Evolutionary conservation across 2,888 invertebrate species (phyloP), one percentile per base, ranked within the genome.

Genomic region (Urechis unicinctus): DNA sequence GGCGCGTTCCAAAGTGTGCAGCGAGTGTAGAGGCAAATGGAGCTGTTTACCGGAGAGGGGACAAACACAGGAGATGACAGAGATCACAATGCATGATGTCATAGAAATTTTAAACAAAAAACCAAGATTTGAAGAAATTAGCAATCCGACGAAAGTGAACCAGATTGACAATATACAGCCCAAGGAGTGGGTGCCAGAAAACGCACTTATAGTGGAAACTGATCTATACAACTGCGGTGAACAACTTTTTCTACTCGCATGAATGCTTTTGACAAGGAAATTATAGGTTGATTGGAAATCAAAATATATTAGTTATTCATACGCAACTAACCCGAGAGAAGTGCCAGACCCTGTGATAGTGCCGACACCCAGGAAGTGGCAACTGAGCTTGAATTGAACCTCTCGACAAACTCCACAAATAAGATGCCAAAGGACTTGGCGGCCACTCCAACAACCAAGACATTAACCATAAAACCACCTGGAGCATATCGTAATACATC

Each of bases 401-500:
- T 59, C 21, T 60, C 61, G 50, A 61, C 46, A 36, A 69, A 59
- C 43, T 67, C 68, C 25, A 65, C 66, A 50, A 64, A 68, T 21
- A 69, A 53, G 17, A 69, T 58, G 2, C 68, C 68, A 58, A 65
- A 69, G 0, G 66, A 55, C 53, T 68, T 67, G 3, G 48, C 50
- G 9, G 54, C 43, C 58, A 50, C 36, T 25, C 58, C 58, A 25
- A 58, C 58, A 46, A 21, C 68, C 64, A 58, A 36, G 21, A 57
- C 31, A 25, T 53, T 53, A 9, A 59, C 52, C 41, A 59, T 28
- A 41, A 55, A 52, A 5, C 49, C 47, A 9, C 52, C 58, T 55
- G 41, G 25, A 26, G 26, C 22, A 52, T 21, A 52, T 45, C 29
- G 3, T n/a, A 36, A 44, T 24, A 46, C n/a, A n/a, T n/a, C n/a